Conservation (phyloP, 2,888 invertebrate species). For the Adineta ricciae region DNA sequence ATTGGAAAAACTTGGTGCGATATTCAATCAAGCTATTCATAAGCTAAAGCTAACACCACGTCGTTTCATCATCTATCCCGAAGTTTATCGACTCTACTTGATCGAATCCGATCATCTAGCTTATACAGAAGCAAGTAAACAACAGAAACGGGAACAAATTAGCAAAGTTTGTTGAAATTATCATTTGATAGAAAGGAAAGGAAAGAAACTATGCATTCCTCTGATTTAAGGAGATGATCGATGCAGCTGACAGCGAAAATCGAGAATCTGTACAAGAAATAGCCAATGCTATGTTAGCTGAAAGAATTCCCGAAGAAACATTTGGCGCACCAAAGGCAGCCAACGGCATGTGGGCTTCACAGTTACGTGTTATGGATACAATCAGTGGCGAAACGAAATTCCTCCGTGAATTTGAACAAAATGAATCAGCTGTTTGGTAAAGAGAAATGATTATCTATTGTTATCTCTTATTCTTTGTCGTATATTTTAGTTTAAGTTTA, state of each 20-base stretch:
- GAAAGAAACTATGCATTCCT: too few relatives aligned
- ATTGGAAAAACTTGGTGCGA: conserved; percentile 89
- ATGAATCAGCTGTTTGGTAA: conserved; percentile 74
- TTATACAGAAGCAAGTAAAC: conserved; percentile 90
- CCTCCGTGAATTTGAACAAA: conserved; percentile 74
- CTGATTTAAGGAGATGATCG: conserved; percentile 64
- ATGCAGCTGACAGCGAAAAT: conserved; percentile 89
- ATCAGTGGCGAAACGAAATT: conserved; percentile 17
- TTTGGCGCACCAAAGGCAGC: conserved; percentile 92
- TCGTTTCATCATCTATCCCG: conserved; percentile 81
- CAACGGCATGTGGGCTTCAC: conserved; percentile 85
- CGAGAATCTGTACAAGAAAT: conserved; percentile 88
- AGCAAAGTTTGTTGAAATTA: conserved; percentile 59
- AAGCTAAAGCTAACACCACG: conserved; percentile 89
- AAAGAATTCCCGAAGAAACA: conserved; percentile 79
- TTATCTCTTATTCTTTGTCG: too few relatives aligned
- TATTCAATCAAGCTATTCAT: conserved; percentile 72
- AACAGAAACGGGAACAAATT: conserved; percentile 82
- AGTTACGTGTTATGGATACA: conserved; percentile 47
- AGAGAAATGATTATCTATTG: too few relatives aligned
- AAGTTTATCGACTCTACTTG: conserved; percentile 70
- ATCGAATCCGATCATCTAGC: conserved; percentile 96
- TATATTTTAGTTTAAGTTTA: conserved; percentile 59
- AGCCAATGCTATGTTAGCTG: conserved; percentile 76
- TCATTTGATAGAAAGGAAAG: too few relatives aligned